Conservation (phyloP, 2,888 invertebrate genomes). For the Encarsia formosa region DNA sequence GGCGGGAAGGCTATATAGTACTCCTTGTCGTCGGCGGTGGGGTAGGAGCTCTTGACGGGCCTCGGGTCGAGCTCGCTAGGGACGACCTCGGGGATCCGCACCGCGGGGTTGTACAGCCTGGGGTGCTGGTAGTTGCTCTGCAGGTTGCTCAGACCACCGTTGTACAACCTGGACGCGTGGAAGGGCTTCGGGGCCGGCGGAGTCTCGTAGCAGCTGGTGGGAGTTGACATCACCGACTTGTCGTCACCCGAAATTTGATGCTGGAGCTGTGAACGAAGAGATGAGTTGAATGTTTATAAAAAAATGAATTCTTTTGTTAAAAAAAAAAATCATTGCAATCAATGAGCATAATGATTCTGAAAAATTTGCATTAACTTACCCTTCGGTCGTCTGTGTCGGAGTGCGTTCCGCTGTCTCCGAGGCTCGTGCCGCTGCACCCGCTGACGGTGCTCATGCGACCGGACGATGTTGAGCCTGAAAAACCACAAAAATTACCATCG, state of each 20-base stretch:
- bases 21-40: slow-evolving; percentile 44
- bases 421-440: slow-evolving; percentile 69
- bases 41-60: slow-evolving; percentile 43
- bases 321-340: no score
- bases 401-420: slow-evolving; percentile 81
- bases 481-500: slow-evolving; percentile 42
- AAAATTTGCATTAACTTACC: no score
- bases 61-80: slow-evolving; percentile 36
- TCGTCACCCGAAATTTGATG: slow-evolving; percentile 40
- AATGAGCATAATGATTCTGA: no score
- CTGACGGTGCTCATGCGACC: slow-evolving; percentile 77
- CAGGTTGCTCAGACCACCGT: no score
- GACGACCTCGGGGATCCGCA: no score
- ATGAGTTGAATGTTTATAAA: no score
- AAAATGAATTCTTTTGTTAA: no score
- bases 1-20: slow-evolving; percentile 57
- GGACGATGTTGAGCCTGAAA: slow-evolving; percentile 68
- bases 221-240: slow-evolving; percentile 43
- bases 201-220: slow-evolving; percentile 55
- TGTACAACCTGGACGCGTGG: slow-evolving; percentile 34
- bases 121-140: not conserved
- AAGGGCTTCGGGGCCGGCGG: slow-evolving; percentile 56
- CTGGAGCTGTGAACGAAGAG: no score
- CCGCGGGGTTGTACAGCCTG: not conserved
- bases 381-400: slow-evolving; percentile 77